Base-by-base conservation (phyloP, 2,797 vertebrate species). In the Heterohyrax brucei region DNA sequence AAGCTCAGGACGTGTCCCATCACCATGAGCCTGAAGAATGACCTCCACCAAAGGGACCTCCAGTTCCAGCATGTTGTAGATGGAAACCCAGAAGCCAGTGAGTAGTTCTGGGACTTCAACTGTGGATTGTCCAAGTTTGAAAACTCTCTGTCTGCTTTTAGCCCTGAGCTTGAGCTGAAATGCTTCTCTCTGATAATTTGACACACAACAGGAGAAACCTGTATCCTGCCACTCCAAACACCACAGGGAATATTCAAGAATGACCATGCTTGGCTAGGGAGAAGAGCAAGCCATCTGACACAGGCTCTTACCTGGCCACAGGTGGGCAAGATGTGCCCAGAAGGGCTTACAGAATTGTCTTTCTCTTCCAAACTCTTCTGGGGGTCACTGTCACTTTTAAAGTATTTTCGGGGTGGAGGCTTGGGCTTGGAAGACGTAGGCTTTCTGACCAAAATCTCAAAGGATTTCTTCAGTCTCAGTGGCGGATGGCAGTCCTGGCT, bases 371-470 rank as follows among this genome's bases (percentile, higher is more conserved):
- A 79, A 83, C 12, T 70, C 94, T 83, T 78, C 56, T 70, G 95
- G 78, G 97, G 98, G 56, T 99, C 98, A 48, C 98, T 98, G 90
- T 99, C 99, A 89, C 98, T 98, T 97, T 99, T 99, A 97, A 99
- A 99, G 97, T 99, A 98, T 93, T 99, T 99, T 68, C 98, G 98
- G 6, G 99, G 98, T 10, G 98, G 98, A 46, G 98, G 98, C 81
- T 99, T 99, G 95, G 98, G 98, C 92, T 98, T 99, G 68, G 98
- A 98, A 22, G 98, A 98, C 68, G 98, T 99, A 44, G 98, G 98
- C 82, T 98, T 98, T 92, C 98, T 98, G 66, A 98, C 96, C 0
- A 98, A 96, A 95, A 98, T 98, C 96, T 99, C 99, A 22, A 98
- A 97, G 13, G 98, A 97, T 89, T 98, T 98, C 95, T 97, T 99